Evolutionary conservation across 2,888 invertebrate species (phyloP).

Genomic region (Drosophila differens): DNA sequence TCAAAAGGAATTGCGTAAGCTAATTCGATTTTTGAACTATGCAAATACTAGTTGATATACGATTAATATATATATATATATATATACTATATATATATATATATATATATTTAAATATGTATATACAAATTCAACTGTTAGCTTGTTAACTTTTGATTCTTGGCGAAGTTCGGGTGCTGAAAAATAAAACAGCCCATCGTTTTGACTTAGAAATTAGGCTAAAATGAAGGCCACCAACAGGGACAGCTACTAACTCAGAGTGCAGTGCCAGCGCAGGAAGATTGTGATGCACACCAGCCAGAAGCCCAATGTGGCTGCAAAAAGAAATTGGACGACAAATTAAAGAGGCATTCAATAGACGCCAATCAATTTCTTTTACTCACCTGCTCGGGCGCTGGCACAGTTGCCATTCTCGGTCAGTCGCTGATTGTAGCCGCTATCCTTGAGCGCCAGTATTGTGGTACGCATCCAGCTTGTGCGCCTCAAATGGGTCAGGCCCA

Average conservation of each 20-base stretch:
- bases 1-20: conserved; percentile 40
- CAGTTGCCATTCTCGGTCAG: conserved; percentile 77
- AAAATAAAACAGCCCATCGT: conserved; percentile 16
- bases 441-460: conserved; percentile 83
- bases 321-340: background rate
- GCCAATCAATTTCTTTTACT: background rate
- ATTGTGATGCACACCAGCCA: conserved; percentile 62
- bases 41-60: conserved; percentile 22
- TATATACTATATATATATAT: conserved; percentile 51
- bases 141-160: conserved; percentile 64
- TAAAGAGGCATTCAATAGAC: background rate
- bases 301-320: conserved; percentile 58
- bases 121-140: conserved; percentile 76
- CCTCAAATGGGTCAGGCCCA: conserved; percentile 77
- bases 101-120: conserved; percentile 27
- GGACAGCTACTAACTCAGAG: conserved; percentile 68
- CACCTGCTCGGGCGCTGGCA: conserved; percentile 58
- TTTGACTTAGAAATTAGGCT: conserved; percentile 50
- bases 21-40: conserved; percentile 39
- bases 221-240: conserved; percentile 50
- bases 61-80: conserved; percentile 26
- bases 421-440: conserved; percentile 84
- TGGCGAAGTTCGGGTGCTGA: conserved; percentile 39
- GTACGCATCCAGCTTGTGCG: conserved; percentile 82
- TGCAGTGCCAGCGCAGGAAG: conserved; percentile 64